Evolutionary conservation across 2,113 vertebrate species (phyloP).

Genomic region (Tricholaema leucomelas): DNA sequence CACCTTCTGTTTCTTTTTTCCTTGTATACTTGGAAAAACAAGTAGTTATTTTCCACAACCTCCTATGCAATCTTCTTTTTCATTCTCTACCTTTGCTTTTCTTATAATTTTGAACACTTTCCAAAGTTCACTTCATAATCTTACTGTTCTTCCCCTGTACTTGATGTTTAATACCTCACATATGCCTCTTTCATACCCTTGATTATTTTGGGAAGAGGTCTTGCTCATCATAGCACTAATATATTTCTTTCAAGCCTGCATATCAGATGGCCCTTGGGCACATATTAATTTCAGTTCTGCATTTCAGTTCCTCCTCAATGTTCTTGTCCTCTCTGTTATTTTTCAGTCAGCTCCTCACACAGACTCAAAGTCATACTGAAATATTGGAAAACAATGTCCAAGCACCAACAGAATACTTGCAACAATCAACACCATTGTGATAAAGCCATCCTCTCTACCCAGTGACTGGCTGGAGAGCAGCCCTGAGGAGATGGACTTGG

Average conservation of each 20-base stretch:
- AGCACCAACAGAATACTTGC: background rate
- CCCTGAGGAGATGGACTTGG: too few relatives aligned
- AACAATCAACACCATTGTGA: background rate
- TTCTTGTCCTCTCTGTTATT: conserved; percentile 13
- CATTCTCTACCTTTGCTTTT: conserved; percentile 59
- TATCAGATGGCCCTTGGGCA: conserved; percentile 62
- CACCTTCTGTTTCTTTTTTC: conserved; percentile 34
- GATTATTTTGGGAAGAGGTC: conserved; percentile 38
- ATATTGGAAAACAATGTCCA: background rate
- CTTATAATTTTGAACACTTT: conserved; percentile 65
- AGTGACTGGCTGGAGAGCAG: too few relatives aligned
- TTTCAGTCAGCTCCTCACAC: conserved; percentile 1
- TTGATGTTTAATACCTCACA: conserved; percentile 53
- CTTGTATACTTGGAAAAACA: conserved; percentile 20
- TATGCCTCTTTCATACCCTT: conserved; percentile 52
- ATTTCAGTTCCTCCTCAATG: conserved; percentile 50
- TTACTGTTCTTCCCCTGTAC: conserved; percentile 34
- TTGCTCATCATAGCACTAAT: conserved; percentile 39
- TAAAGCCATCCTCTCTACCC: too few relatives aligned
- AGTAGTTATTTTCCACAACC: conserved; percentile 54
- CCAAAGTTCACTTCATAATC: conserved; percentile 66
- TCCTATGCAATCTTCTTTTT: conserved; percentile 43
- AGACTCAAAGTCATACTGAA: background rate
- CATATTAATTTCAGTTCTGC: conserved; percentile 65
- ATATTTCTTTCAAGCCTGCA: conserved; percentile 46